Conservation (phyloP, 35 echinoderm and acorn worm species). For the Chiridota heheva region DNA sequence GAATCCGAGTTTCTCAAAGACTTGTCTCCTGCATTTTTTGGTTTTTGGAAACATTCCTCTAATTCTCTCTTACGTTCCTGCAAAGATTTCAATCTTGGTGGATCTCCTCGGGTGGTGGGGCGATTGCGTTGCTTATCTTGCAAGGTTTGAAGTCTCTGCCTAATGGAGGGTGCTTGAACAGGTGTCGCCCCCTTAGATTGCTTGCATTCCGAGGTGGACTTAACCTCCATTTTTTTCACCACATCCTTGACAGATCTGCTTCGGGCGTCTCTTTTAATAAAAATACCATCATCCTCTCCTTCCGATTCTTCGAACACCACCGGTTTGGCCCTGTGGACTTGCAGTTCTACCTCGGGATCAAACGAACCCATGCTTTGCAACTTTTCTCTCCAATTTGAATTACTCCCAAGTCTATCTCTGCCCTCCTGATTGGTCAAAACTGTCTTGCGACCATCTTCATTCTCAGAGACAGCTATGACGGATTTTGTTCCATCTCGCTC, state of each 20-base stretch:
- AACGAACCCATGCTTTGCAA: not conserved
- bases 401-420: conserved; percentile 17
- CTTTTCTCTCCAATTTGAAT: conserved; percentile 9
- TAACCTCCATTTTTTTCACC: conserved; percentile 56
- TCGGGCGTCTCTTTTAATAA: conserved; percentile 7
- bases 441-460: conserved; percentile 25
- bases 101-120: conserved; percentile 27
- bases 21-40: conserved; percentile 29
- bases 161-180: conserved; percentile 36
- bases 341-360: not conserved
- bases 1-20: conserved; percentile 30
- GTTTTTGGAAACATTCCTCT: conserved; percentile 67
- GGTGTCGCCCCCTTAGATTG: conserved; percentile 60
- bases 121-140: conserved; percentile 46
- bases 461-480: conserved; percentile 29
- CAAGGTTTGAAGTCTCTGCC: conserved; percentile 65
- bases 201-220: not conserved
- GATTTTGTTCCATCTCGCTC: conserved; percentile 39
- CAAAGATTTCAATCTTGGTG: conserved; percentile 59
- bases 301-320: conserved; percentile 1
- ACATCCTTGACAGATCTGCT: conserved; percentile 58
- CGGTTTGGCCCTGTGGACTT: not conserved
- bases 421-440: conserved; percentile 34
- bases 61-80: conserved; percentile 64
- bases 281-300: conserved; percentile 15